Base-by-base conservation (phyloP, 1,140 invertebrate species). In the Panagrolaimus sp. region DNA sequence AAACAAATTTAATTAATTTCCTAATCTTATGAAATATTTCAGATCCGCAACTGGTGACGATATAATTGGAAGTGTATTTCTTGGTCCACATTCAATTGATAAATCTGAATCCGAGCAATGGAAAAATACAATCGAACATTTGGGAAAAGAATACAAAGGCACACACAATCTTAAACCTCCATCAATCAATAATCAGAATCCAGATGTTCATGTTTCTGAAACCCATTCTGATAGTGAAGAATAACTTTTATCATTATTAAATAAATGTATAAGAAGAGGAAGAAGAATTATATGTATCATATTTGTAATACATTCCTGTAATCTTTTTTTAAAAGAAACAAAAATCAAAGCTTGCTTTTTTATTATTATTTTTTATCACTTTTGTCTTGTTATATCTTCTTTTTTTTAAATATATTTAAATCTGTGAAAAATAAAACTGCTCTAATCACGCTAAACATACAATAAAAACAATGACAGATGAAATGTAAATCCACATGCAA, bases 91-190 rank as follows among this genome's bases (percentile, higher is more conserved):
- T 38, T 80, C 81, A 4, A 44, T 71, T 9, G 80, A 82, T 58
- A 83, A 83, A 65, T 82, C 79, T 9, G 80, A 81, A 64, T 38
- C 75, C 3, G 80, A 82, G 12, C 80, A 82, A 63, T 82, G 80
- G 80, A 77, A 73, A 44, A 80, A 81, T 17, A 83, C 80, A 5
- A 66, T 83, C 7, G 76, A 82, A 17, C 75, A 82, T 63, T 52
- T 75, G 44, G 81, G 81, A 43, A 82, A 82, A 65, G 80, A 82
- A 65, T 80, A 76, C 66, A 82, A 82, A 70, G 80, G 72, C 0
- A 68, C 63, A 12, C 80, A 81, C 43, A 65, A 73, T n/a, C 69
- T 81, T 8, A 81, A 83, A 63, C 62, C 66, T 14, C 73, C 72
- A 0, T 71, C 65, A 9, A 38, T 38, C 32, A 38, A 38, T 38